Conservation (phyloP, 2,113 vertebrate genomes). For the Pycnonotus jocosus region DNA sequence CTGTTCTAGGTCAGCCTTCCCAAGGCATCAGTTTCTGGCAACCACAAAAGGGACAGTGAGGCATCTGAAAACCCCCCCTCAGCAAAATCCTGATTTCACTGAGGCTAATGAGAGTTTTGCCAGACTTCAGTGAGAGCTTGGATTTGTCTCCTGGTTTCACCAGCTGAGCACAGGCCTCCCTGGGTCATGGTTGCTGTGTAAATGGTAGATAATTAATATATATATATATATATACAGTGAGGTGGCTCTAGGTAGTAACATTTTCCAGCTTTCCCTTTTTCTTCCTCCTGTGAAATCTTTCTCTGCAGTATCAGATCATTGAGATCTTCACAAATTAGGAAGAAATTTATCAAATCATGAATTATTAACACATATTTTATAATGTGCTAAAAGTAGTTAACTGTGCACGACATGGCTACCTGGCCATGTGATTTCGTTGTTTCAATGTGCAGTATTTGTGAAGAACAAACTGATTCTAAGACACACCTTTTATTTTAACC, state of each 20-base stretch:
- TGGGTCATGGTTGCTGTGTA: neutral
- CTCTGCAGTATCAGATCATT: neutral
- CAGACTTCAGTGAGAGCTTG: neutral
- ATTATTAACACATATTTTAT: neutral
- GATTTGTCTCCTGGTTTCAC: neutral
- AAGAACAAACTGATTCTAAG: neutral
- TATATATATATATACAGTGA: neutral
- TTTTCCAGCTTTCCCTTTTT: neutral
- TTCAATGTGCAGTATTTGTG: neutral
- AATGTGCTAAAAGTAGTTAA: neutral
- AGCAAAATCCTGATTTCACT: neutral
- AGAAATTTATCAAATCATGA: neutral
- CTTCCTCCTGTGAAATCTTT: neutral
- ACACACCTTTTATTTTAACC: neutral
- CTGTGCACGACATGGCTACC: neutral
- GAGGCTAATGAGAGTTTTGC: neutral
- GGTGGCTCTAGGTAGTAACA: neutral
- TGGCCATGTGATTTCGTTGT: neutral
- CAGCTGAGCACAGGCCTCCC: neutral
- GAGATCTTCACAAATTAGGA: neutral
- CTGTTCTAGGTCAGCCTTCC: neutral
- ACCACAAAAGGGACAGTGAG: neutral
- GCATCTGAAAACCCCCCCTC: neutral
- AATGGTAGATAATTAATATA: neutral
- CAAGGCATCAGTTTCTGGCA: neutral